Evolutionary conservation across 2,797 vertebrate genomes (phyloP).

Genomic region (Catharus ustulatus): DNA sequence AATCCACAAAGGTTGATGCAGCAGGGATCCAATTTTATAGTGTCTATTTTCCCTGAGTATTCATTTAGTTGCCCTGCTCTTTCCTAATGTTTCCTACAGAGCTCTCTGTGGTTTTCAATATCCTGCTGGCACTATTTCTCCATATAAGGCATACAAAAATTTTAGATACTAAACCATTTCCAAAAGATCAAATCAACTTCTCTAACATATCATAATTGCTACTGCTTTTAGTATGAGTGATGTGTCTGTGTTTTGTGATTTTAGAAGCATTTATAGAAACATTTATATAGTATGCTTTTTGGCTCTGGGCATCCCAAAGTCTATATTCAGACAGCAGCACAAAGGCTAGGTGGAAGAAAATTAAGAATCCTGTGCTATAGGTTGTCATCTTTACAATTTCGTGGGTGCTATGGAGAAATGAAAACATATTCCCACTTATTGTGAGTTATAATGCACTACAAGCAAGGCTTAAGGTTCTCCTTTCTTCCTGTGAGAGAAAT

Average conservation of each 20-base stretch:
- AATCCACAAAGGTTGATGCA: background rate
- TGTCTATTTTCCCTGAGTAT: constrained; percentile 29
- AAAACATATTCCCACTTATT: constrained; percentile 44
- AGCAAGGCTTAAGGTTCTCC: background rate
- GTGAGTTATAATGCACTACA: constrained; percentile 20
- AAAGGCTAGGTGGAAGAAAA: constrained; percentile 26
- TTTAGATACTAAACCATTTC: constrained; percentile 37
- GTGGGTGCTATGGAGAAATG: constrained; percentile 37
- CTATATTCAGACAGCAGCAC: background rate
- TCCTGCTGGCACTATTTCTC: constrained; percentile 54
- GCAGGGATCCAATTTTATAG: constrained; percentile 50
- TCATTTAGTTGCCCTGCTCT: constrained; percentile 46
- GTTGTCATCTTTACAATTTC: constrained; percentile 47
- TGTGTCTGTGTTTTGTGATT: background rate
- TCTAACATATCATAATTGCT: constrained; percentile 30
- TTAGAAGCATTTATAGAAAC: background rate
- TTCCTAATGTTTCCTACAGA: constrained; percentile 59
- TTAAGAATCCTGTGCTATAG: background rate
- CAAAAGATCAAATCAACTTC: constrained; percentile 49
- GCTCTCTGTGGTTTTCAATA: constrained; percentile 59
- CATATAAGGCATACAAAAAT: constrained; percentile 1
- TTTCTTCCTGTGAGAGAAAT: background rate
- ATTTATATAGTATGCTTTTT: background rate
- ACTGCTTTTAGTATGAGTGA: background rate
- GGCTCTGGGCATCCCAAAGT: background rate